Base-by-base conservation (phyloP, 2,888 invertebrate genomes). In the Xanthorhoe designata region DNA sequence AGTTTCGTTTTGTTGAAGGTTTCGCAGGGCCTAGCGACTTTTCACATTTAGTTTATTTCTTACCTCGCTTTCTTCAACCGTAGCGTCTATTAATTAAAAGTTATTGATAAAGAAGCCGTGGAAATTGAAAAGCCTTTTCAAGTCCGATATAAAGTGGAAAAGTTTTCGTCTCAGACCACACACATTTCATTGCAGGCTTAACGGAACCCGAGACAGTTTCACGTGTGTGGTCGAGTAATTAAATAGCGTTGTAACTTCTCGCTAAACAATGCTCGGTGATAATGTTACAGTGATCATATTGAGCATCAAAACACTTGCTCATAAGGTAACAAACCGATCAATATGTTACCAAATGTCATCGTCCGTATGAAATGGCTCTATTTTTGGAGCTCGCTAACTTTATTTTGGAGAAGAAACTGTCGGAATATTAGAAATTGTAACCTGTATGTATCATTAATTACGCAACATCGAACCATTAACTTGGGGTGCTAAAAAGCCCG, bases 191-290 rank as follows among this genome's bases (percentile, higher is more conserved):
- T 56, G 54, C 55, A 60, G 57, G 61, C 62, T 64, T 9, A 58
- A 62, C 68, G 67, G 71, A 73, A 73, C 70, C 47, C 67, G 71
- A 70, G 68, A 67, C 65, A 49, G 24, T 60, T 60, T 47, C 67
- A 45, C 61, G 68, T 61, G 70, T 70, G 71, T 70, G 71, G 70
- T 55, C 61, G 7, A 54, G 53, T 69, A 68, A 73, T 73, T 71
- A 65, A 65, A 71, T 69, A 68, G 64, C 59, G 68, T 66, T 66
- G 58, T 67, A 67, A 57, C 32, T 61, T 57, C 64, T 69, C 64
- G 61, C 66, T 64, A 51, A 49, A 58, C 61, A 56, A 61, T 66
- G 52, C 57, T 58, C 57, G 50, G 63, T 58, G 68, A 61, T 68
- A 61, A 59, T 59, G 63, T 68, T 65, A 55, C 63, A 65, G n/a